Conservation (phyloP, 92 coral and sea anemone genomes). For the Scolanthus callimorphus region DNA sequence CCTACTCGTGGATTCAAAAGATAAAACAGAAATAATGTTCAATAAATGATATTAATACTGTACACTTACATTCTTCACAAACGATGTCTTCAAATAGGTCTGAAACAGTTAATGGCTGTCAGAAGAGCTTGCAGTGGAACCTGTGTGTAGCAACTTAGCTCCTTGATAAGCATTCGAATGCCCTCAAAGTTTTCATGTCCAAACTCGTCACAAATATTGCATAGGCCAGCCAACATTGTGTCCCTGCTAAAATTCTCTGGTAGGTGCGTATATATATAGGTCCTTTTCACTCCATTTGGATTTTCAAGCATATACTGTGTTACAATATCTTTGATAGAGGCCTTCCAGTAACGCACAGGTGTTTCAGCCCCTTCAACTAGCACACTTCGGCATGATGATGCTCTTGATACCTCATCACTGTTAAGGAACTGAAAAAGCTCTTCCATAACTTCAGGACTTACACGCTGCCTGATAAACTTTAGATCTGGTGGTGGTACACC, state of each 20-base stretch:
- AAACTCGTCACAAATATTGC: constrained; percentile 40
- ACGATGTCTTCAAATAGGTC: constrained; percentile 33
- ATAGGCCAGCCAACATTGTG: constrained; percentile 50
- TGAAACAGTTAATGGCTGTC: constrained; percentile 13
- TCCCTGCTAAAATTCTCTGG: constrained; percentile 31
- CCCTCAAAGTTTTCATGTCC: constrained; percentile 42
- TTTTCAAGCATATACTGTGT: constrained; percentile 21
- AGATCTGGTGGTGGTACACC: constrained; percentile 20
- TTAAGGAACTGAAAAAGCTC: constrained; percentile 32
- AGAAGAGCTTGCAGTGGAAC: too few species aligned
- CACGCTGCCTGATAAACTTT: constrained; percentile 25
- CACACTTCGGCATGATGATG: constrained; percentile 41
- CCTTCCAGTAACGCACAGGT: constrained; percentile 30
- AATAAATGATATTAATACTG: too few species aligned
- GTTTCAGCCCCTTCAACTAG: constrained; percentile 21
- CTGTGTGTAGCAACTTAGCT: constrained; percentile 1
- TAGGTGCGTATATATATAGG: constrained; percentile 38
- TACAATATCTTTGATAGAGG: constrained; percentile 18
- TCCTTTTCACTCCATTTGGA: constrained; percentile 37
- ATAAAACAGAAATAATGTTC: too few species aligned
- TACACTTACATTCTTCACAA: background rate
- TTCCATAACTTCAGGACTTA: constrained; percentile 19
- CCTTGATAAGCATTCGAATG: constrained; percentile 16
- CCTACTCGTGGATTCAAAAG: too few species aligned
- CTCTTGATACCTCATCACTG: constrained; percentile 24